Evolutionary conservation across 2,888 invertebrate species (phyloP).

Genomic region (Papilio gigon): DNA sequence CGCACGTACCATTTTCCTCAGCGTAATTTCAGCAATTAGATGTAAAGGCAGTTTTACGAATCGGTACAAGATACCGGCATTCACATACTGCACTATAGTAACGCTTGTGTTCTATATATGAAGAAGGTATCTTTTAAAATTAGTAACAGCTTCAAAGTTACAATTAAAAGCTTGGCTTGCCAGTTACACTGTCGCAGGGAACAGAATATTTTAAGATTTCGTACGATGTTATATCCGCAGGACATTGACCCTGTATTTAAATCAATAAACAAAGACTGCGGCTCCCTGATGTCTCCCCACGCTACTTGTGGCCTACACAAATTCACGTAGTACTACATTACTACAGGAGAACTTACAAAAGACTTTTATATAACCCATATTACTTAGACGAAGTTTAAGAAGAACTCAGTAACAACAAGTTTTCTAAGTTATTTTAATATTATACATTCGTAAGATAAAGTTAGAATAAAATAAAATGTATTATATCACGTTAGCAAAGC

Average conservation of each 20-base stretch:
- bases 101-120: no score
- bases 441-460: not conserved
- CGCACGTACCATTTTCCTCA: not conserved
- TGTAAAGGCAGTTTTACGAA: not conserved
- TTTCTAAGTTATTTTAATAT: not conserved
- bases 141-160: no score
- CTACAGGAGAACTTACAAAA: no score
- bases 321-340: no score
- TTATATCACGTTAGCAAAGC: not conserved
- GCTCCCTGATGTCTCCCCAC: not conserved
- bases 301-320: not conserved
- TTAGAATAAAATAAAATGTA: not conserved
- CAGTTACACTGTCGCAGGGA: no score
- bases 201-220: not conserved
- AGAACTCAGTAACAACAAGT: not conserved
- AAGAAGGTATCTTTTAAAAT: no score
- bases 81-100: not conserved
- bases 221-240: not conserved
- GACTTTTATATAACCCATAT: no score
- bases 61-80: not conserved
- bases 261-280: constrained; percentile 10
- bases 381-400: no score
- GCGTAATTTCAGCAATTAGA: not conserved
- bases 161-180: no score
- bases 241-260: not conserved